Evolutionary conservation across 2,888 invertebrate species (phyloP).

Genomic region (Thymelicus lineola): DNA sequence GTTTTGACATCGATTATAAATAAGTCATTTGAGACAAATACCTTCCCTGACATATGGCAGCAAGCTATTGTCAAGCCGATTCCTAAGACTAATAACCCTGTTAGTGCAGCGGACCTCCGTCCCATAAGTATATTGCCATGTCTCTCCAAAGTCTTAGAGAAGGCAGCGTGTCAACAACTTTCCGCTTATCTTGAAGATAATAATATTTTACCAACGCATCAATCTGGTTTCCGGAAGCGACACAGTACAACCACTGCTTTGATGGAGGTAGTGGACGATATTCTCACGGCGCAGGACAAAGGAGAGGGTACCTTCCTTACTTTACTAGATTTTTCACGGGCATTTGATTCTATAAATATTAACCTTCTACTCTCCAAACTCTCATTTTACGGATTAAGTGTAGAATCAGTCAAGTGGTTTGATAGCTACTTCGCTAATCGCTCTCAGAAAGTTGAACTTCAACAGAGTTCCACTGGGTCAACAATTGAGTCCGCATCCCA

Average conservation of each 20-base stretch:
- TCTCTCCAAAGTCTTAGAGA: conserved; percentile 1
- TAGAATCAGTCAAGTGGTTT: not conserved
- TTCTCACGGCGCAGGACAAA: too few species aligned
- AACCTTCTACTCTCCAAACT: too few species aligned
- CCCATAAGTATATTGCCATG: conserved; percentile 3
- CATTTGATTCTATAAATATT: too few species aligned
- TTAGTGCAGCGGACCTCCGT: not conserved
- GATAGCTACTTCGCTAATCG: not conserved
- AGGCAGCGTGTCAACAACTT: not conserved
- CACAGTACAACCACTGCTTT: too few species aligned
- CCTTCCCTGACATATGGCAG: too few species aligned
- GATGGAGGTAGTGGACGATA: too few species aligned
- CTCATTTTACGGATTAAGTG: too few species aligned
- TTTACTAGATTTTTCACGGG: too few species aligned
- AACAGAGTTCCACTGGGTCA: not conserved
- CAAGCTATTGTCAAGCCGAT: not conserved
- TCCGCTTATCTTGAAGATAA: too few species aligned
- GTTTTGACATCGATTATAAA: not conserved
- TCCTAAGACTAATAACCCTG: not conserved
- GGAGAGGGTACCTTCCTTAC: too few species aligned
- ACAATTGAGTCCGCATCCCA: not conserved
- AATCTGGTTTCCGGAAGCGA: too few species aligned
- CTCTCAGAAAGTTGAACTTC: not conserved
- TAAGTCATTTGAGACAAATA: not conserved
- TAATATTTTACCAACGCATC: too few species aligned